These are phyloP conservation scores for Hydriomena furcata DNA, from an alignment of 2,888 invertebrate genomes.

Conservation along the genomic window DNA sequence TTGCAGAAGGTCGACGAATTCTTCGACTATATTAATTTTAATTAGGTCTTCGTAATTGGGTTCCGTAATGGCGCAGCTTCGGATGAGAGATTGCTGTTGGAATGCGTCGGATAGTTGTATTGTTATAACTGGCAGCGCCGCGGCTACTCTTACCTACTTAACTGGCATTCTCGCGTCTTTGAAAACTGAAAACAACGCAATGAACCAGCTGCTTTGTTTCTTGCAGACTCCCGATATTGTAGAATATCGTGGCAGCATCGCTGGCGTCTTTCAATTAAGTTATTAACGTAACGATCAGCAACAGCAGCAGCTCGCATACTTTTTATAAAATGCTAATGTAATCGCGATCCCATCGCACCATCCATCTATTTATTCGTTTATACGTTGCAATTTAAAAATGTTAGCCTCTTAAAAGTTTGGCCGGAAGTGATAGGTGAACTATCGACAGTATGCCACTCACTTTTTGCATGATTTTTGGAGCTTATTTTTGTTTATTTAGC, in stretches of 20 bases:
- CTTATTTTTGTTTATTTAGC: too few relatives aligned
- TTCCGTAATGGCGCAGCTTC: slow-evolving; percentile 29
- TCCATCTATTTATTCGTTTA: not conserved
- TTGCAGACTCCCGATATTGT: too few relatives aligned
- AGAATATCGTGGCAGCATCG: not conserved
- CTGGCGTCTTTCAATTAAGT: slow-evolving; percentile 2
- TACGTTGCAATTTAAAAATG: not conserved
- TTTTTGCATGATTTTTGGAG: not conserved
- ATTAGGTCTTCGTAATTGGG: slow-evolving; percentile 50
- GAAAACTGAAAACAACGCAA: not conserved
- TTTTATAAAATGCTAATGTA: slow-evolving; percentile 2
- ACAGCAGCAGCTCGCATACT: not conserved
- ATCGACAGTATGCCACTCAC: slow-evolving; percentile 1
- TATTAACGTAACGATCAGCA: slow-evolving; percentile 2
- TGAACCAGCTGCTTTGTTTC: not conserved
- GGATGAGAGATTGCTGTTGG: slow-evolving; percentile 36
- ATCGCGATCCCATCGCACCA: not conserved
- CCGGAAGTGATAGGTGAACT: not conserved
- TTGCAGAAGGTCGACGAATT: slow-evolving; percentile 30
- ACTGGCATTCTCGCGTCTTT: not conserved
- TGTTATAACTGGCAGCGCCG: slow-evolving; percentile 5
- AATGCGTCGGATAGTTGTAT: slow-evolving; percentile 27
- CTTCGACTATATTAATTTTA: slow-evolving; percentile 48
- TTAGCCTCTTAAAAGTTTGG: not conserved
- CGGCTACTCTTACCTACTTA: not conserved